Evolutionary conservation across 2,113 vertebrate species (phyloP).

Genomic region (Ailuropoda melanoleuca): DNA sequence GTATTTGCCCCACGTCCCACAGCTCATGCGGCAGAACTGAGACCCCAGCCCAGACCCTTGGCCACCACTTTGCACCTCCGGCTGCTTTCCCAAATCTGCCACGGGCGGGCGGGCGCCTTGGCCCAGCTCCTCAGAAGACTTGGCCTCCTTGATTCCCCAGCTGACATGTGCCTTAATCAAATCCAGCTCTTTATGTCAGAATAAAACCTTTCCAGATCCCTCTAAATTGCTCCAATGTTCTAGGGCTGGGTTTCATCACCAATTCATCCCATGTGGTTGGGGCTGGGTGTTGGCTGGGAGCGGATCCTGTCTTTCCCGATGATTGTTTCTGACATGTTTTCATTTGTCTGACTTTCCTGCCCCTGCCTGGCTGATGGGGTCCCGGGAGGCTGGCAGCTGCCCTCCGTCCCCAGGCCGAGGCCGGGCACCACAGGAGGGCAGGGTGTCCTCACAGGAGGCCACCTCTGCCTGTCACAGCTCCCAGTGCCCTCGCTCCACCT

Average conservation of each 20-base stretch:
- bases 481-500: accelerated
- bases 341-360: background rate
- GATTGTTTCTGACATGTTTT: background rate
- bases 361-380: background rate
- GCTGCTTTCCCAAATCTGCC: background rate
- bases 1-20: background rate
- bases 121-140: background rate
- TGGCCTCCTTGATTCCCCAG: background rate
- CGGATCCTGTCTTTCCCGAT: accelerated
- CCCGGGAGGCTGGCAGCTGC: accelerated
- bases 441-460: background rate
- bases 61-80: background rate
- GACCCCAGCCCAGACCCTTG: background rate
- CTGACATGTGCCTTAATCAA: background rate
- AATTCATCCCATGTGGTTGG: accelerated
- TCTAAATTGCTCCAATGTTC: background rate
- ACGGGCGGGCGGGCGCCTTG: background rate
- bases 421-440: background rate
- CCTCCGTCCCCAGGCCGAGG: background rate
- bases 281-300: background rate
- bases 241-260: background rate
- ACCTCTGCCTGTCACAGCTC: accelerated
- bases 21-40: background rate
- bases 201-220: background rate
- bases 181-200: background rate